Base-by-base conservation (phyloP, 1,140 invertebrate species). In the Conopomorpha cramerella region DNA sequence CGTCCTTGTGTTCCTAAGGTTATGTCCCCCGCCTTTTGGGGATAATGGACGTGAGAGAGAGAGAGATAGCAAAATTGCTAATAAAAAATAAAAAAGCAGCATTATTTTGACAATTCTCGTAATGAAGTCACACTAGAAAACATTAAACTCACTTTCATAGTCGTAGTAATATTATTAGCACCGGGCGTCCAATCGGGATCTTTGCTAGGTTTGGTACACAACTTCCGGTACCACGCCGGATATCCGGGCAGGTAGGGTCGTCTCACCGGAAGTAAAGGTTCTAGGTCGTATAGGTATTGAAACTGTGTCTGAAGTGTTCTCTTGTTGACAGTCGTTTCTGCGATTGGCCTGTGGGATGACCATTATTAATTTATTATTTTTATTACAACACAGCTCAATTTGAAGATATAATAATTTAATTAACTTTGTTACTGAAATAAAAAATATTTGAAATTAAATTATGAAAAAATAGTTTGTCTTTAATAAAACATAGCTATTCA, bases 211-310 rank as follows among this genome's bases (percentile, higher is more conserved):
- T 88, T 89, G 0, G 71, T 70, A 56, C 88, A 91, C 3, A 92
- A 60, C 53, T 90, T 91, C 16, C 85, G 76, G 54, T 92, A 93
- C 91, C 90, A 93, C 25, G 83, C 82, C 6, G 91, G 90, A 78
- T 92, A 92, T 3, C 87, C 87, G 10, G 87, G 84, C 56, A 91
- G 81, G 64, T 84, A 77, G 1, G 84, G 90, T 51, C 74, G 83
- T 62, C 79, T 84, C 0, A 71, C 77, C 0, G 87, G 87, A 34
- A 91, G 65, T 13, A 79, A 55, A 11, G 80, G 45, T 13, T 76
- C 80, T 8, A 83, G 84, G 17, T 84, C 72, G 39, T 84, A 78
- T 10, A 93, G 65, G 70, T 85, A 66, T 13, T 70, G 54, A 77
- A 92, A 93, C 58, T 89, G 86, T 43, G 73, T 59, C 13, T 36